Evolutionary conservation across 2,113 vertebrate genomes (phyloP).

Genomic region (Lates calcarifer): DNA sequence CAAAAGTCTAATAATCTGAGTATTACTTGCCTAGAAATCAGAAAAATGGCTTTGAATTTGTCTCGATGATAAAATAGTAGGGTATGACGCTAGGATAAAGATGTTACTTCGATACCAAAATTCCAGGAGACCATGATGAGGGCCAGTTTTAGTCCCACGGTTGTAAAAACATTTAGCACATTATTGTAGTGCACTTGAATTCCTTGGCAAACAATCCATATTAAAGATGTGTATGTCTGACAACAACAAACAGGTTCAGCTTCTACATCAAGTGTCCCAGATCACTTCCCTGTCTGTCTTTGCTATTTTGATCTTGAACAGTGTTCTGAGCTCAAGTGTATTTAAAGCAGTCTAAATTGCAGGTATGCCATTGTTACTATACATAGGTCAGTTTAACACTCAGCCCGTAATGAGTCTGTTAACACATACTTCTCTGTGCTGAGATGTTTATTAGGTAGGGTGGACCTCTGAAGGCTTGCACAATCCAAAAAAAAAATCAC

Average conservation of each 20-base stretch:
- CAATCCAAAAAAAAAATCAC: too few species aligned
- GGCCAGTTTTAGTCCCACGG: not conserved
- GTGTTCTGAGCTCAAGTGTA: not conserved
- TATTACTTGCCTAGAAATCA: not conserved
- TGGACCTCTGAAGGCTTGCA: not conserved
- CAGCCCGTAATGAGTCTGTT: slow-evolving; percentile 60
- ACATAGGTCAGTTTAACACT: slow-evolving; percentile 45
- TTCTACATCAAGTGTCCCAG: slow-evolving; percentile 9
- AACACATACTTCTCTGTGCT: slow-evolving; percentile 43
- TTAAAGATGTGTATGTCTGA: too few species aligned
- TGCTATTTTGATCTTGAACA: slow-evolving; percentile 27
- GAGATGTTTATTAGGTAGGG: slow-evolving; percentile 58
- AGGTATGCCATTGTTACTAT: slow-evolving; percentile 43
- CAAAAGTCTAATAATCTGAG: not conserved
- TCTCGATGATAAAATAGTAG: not conserved
- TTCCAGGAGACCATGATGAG: not conserved
- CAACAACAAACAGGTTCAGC: not conserved
- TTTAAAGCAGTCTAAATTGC: slow-evolving; percentile 55
- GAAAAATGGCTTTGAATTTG: not conserved
- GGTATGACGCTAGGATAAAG: not conserved
- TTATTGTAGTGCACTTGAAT: not conserved
- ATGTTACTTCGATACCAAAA: not conserved
- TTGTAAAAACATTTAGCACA: not conserved
- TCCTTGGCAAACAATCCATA: not conserved
- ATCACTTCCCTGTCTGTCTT: not conserved